These are phyloP conservation scores for Muntiacus reevesi DNA, from an alignment of 2,113 vertebrate genomes.

Conservation along the genomic window DNA sequence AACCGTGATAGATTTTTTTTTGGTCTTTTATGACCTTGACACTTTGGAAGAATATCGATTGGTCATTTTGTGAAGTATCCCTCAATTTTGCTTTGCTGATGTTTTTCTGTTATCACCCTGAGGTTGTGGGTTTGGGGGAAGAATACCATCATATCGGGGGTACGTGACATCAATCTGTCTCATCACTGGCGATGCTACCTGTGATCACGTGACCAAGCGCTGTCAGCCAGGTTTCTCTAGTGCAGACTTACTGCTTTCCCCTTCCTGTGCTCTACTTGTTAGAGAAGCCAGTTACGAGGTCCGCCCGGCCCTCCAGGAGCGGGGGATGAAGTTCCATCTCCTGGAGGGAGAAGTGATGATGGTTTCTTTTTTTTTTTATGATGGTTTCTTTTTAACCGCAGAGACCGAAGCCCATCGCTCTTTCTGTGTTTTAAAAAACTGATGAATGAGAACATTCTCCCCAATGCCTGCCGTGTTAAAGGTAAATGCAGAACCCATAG, in stretches of 20 bases:
- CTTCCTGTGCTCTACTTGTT: fast-evolving
- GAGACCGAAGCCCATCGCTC: constrained; percentile 78
- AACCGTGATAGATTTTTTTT: not conserved
- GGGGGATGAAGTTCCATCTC: not conserved
- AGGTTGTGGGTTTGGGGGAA: not conserved
- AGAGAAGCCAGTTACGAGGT: not conserved
- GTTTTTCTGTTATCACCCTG: not conserved
- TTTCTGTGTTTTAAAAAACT: constrained; percentile 86
- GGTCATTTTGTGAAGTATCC: not conserved
- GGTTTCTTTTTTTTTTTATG: constrained; percentile 51
- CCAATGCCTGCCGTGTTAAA: constrained; percentile 84
- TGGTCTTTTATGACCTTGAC: not conserved
- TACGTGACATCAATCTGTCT: fast-evolving
- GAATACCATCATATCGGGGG: fast-evolving
- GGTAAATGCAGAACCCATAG: constrained; percentile 74
- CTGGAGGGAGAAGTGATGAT: not conserved
- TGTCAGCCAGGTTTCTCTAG: not conserved
- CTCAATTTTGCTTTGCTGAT: not conserved
- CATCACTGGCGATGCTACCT: fast-evolving
- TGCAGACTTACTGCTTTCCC: fast-evolving
- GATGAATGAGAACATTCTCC: constrained; percentile 86
- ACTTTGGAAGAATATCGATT: not conserved
- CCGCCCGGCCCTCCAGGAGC: not conserved
- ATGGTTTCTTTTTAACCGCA: constrained; percentile 69
- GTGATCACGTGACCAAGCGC: fast-evolving